Base-by-base conservation (phyloP, 2,797 vertebrate genomes). In the Rallus crepitans region DNA sequence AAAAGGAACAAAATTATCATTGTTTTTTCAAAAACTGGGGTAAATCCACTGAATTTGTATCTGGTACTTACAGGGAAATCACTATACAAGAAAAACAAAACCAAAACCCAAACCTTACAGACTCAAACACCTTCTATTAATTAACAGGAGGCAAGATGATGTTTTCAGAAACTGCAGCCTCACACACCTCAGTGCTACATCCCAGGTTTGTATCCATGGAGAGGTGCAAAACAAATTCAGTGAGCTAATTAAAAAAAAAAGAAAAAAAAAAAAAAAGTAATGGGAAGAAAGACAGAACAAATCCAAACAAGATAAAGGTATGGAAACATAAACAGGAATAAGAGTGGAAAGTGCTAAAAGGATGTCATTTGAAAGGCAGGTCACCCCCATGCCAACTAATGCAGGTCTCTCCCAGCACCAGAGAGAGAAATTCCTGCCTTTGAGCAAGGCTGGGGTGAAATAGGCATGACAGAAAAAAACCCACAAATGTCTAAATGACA, bases 11-110 rank as follows among this genome's bases (percentile, higher is more conserved):
- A 31, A 7, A 60, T 61, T 77, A 64, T 16, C 52, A 69, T 35
- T 85, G 33, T 69, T 95, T 42, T 92, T 92, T 57, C 23, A 75
- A 92, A 94, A 91, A 72, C 24, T 80, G 15, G 31, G 70, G 20
- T 87, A 82, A 92, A 88, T 66, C 24, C 15, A 71, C 23, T 90
- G 64, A 56, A 86, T 87, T 89, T 87, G 15, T 64, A 21, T 48
- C 40, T 61, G 13, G 20, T 75, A 52, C 12, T 17, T 2, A 33
- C 13, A 56, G 14, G 7, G 23, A 94, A 93, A 88, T 52, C 5
- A 72, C 13, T 57, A 61, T 35, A 71, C 40, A 39, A 16, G 13
- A 37, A 28, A 12, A 15, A 12, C 13, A 1, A 11, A 18, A 5
- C 7, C 23, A 37, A 28, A 12, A 14, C 10, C 13, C 1, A 11